Evolutionary conservation across 2,797 vertebrate genomes (phyloP).

Genomic region (Hypotaenidia okinawae): DNA sequence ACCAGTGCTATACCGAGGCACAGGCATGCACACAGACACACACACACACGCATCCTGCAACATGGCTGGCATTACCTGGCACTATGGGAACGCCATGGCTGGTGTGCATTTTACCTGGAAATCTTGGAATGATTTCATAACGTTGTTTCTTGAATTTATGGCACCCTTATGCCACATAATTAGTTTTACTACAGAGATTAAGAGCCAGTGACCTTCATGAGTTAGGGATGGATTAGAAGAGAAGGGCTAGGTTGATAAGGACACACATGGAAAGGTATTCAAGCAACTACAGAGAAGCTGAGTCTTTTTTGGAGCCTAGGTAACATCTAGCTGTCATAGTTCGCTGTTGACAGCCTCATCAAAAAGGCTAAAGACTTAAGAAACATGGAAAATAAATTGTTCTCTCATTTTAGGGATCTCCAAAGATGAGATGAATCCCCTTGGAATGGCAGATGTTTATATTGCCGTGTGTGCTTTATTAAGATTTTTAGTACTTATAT

Average conservation of each 20-base stretch:
- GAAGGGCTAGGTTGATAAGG: background rate
- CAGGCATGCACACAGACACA: accelerated
- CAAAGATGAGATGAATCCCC: background rate
- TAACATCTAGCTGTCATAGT: background rate
- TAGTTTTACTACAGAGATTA: background rate
- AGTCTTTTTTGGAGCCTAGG: background rate
- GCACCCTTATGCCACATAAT: background rate
- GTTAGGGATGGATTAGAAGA: background rate
- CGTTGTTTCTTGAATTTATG: background rate
- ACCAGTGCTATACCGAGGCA: too few species aligned
- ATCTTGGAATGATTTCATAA: background rate
- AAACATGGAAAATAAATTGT: background rate
- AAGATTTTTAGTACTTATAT: background rate
- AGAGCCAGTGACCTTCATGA: background rate
- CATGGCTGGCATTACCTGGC: background rate
- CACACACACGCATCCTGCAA: background rate
- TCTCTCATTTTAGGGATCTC: background rate
- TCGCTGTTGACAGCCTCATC: background rate
- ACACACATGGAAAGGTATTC: background rate
- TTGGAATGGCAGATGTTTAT: background rate
- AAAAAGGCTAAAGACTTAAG: background rate
- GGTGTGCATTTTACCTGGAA: accelerated
- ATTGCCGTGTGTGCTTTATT: background rate
- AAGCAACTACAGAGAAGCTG: background rate
- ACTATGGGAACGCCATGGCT: background rate